These are phyloP conservation scores for Norana najaformis DNA, from an alignment of 2,888 invertebrate species.

Conservation along the genomic window DNA sequence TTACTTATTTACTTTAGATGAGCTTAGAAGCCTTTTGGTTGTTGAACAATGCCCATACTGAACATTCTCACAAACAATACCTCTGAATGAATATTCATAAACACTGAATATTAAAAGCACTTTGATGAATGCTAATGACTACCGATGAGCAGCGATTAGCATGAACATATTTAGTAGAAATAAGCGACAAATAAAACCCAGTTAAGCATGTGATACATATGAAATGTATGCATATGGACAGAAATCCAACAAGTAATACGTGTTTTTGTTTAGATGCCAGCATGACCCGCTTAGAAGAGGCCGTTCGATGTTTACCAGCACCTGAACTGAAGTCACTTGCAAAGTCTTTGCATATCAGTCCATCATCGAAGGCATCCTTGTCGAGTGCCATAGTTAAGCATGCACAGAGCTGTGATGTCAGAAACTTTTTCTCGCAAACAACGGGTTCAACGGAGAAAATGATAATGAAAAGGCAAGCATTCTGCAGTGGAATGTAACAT, in stretches of 20 bases:
- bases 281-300: slow-evolving; percentile 50
- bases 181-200: neutral
- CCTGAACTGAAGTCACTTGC: slow-evolving; percentile 60
- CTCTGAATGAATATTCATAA: too few species aligned
- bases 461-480: slow-evolving; percentile 5
- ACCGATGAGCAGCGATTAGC: neutral
- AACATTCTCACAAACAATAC: neutral
- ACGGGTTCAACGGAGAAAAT: slow-evolving; percentile 16
- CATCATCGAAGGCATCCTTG: slow-evolving; percentile 50
- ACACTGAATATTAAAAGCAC: neutral
- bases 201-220: neutral
- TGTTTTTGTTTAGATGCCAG: slow-evolving; percentile 7
- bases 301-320: slow-evolving; percentile 57
- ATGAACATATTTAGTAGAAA: neutral
- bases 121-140: neutral
- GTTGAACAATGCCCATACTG: neutral
- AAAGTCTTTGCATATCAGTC: slow-evolving; percentile 54
- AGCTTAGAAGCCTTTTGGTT: neutral
- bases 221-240: neutral
- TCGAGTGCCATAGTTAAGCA: slow-evolving; percentile 58
- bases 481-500: neutral
- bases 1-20: too few species aligned
- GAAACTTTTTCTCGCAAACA: slow-evolving; percentile 49
- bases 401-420: slow-evolving; percentile 54
- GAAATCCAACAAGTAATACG: neutral